phyloP scores from a whole-genome alignment of 2,113 vertebrate genomes.

The Labeo rohita region DNA sequence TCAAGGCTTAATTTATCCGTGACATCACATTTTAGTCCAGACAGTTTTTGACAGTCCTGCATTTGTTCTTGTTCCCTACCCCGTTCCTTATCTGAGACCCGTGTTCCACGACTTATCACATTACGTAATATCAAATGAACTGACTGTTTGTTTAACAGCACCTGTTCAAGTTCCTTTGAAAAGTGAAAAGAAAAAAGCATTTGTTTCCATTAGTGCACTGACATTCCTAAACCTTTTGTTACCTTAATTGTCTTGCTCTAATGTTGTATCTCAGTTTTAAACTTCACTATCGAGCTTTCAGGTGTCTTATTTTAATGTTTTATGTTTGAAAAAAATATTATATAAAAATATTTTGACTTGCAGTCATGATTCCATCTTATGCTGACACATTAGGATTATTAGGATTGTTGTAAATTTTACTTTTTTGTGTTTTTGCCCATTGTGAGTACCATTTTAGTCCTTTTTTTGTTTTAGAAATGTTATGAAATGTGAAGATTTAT shows the following conservation, averaged over 20 bases:
- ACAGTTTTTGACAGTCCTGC: not conserved
- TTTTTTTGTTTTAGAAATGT: not conserved
- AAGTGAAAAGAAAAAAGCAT: not conserved
- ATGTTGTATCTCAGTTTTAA: not conserved
- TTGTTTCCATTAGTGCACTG: not conserved
- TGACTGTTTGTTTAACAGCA: slow-evolving; percentile 20
- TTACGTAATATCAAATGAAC: slow-evolving; percentile 35
- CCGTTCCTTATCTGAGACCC: slow-evolving; percentile 41
- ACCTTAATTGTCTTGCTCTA: not conserved
- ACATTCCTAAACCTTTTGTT: not conserved
- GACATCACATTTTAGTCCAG: slow-evolving; percentile 21
- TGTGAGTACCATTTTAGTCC: not conserved
- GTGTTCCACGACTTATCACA: slow-evolving; percentile 37
- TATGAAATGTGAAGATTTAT: not conserved
- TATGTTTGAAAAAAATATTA: not conserved
- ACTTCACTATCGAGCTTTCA: not conserved
- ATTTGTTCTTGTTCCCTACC: slow-evolving; percentile 17
- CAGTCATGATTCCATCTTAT: not conserved
- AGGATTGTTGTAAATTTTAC: no score
- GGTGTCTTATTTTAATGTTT: not conserved
- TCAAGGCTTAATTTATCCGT: slow-evolving; percentile 42
- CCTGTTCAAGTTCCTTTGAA: slow-evolving; percentile 13
- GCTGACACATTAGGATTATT: not conserved
- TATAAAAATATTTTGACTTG: not conserved
- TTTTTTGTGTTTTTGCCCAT: not conserved